These are phyloP conservation scores for Scaptomyza cyrtandrae DNA, from an alignment of 2,888 invertebrate genomes.

Conservation along the genomic window DNA sequence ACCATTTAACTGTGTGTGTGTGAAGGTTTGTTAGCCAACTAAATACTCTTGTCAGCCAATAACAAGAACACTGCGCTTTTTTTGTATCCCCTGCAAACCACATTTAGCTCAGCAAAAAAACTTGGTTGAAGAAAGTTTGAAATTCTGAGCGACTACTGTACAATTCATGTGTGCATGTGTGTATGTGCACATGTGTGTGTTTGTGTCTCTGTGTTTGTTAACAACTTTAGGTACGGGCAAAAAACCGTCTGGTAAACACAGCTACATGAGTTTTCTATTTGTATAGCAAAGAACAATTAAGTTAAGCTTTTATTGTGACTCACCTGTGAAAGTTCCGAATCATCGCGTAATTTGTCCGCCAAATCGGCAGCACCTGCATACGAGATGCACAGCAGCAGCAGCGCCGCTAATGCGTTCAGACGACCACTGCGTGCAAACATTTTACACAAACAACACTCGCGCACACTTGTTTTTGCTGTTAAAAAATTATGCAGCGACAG, in stretches of 20 bases:
- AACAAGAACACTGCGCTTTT: no score
- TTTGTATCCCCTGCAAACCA: no score
- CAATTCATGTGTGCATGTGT: slow-evolving; percentile 5
- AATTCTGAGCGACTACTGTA: not conserved
- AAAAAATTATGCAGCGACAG: slow-evolving; percentile 26
- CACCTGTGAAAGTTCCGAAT: slow-evolving; percentile 89
- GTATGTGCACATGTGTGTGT: slow-evolving; percentile 1
- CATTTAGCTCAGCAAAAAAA: no score
- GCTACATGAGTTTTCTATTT: slow-evolving; percentile 46
- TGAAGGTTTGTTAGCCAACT: slow-evolving; percentile 14
- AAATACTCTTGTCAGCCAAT: slow-evolving; percentile 11
- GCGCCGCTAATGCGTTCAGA: slow-evolving; percentile 52
- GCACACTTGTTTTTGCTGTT: slow-evolving; percentile 64
- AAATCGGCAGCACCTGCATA: slow-evolving; percentile 66
- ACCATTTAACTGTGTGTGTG: not conserved
- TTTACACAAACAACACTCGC: slow-evolving; percentile 43
- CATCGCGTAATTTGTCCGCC: slow-evolving; percentile 88
- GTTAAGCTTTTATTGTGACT: slow-evolving; percentile 50
- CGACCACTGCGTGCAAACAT: slow-evolving; percentile 46
- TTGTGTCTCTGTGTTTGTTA: slow-evolving; percentile 15
- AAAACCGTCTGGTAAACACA: slow-evolving; percentile 44
- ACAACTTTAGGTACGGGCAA: slow-evolving; percentile 32
- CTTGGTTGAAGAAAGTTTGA: not conserved
- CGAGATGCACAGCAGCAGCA: slow-evolving; percentile 56
- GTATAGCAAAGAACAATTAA: slow-evolving; percentile 5